Base-by-base conservation (phyloP, 2,797 vertebrate species). In the Smutsia temminckii region DNA sequence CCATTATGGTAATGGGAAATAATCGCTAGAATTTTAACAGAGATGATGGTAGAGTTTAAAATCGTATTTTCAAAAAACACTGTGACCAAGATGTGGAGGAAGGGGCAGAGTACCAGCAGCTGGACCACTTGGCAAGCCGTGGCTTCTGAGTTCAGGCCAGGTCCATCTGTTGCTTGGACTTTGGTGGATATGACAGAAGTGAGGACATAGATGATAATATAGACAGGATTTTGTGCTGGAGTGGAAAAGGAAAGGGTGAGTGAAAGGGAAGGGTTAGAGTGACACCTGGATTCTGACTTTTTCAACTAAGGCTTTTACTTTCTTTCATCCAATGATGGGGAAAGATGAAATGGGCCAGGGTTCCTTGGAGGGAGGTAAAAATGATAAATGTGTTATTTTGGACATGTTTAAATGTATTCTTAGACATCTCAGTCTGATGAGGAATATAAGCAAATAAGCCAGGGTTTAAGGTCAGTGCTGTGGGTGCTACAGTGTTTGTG, bases 391-490 rank as follows among this genome's bases (percentile, higher is more conserved):
- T 32, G 6, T 69, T 75, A 51, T 68, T 68, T 77, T 46, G 69
- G 34, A 78, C 8, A 42, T 25, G 1, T 37, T 69, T 84, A 27
- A 94, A 61, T 21, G 77, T 18, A 32, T 32, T 69, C 29, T 63
- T 16, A 78, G 32, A 83, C 42, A 69, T 74, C 8, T n/a, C 40
- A 53, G 69, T 42, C 42, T 77, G 12, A 53, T 77, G 37, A 66
- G n/a, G 11, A 59, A 27, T 9, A 75, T 1, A 42, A 10, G 34
- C 2, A 71, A 71, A 34, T 69, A 34, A 57, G 16, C 2, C 66
- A 46, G 14, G 0, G 25, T 18, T 42, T 34, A 13, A 0, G 42
- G 23, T 53, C 11, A 34, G 63, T 75, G 11, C 2, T 1, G 0
- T 8, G 20, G 49, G 16, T 14, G 29, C 69, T 57, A 6, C 12